A percentile compares a stretch with the other conserved stretches of the same genome.
phyloP scores from a whole-genome alignment of 2,888 invertebrate species.

The Mythimna impura region DNA sequence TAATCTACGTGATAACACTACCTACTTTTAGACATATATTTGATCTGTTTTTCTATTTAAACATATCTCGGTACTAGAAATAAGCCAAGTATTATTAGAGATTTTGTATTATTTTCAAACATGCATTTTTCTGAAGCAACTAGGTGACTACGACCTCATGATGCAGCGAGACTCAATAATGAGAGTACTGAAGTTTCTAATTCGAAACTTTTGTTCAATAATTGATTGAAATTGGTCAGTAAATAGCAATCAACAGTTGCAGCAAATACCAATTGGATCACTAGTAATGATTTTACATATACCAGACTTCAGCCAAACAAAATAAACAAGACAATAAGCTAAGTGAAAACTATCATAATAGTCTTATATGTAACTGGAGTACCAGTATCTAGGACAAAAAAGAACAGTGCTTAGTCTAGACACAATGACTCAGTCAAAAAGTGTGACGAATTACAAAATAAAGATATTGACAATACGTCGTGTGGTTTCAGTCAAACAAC shows the following conservation, averaged over 20 bases:
- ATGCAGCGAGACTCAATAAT: not conserved
- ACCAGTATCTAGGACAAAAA: constrained; percentile 47
- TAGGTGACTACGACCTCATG: not conserved
- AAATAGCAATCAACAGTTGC: constrained; percentile 10
- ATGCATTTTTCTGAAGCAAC: not conserved
- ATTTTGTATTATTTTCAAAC: not conserved
- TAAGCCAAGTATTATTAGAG: not conserved
- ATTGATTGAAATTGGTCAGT: not conserved
- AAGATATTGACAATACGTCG: constrained; percentile 44
- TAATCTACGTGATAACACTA: not conserved
- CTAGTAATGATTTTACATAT: not conserved
- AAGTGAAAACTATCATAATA: constrained; percentile 32
- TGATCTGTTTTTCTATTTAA: not conserved
- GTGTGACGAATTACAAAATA: constrained; percentile 51
- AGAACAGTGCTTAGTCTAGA: constrained; percentile 49
- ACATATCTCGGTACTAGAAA: not conserved
- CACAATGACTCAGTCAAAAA: constrained; percentile 46
- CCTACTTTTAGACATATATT: not conserved
- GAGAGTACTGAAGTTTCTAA: constrained; percentile 11
- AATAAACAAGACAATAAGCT: constrained; percentile 2
- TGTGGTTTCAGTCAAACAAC: constrained; percentile 39
- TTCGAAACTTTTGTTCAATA: constrained; percentile 7
- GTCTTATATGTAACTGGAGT: constrained; percentile 39
- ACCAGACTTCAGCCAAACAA: not conserved
- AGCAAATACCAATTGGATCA: constrained; percentile 14